phyloP scores from a whole-genome alignment of 2,113 vertebrate species.

The Myxocyprinus asiaticus region DNA sequence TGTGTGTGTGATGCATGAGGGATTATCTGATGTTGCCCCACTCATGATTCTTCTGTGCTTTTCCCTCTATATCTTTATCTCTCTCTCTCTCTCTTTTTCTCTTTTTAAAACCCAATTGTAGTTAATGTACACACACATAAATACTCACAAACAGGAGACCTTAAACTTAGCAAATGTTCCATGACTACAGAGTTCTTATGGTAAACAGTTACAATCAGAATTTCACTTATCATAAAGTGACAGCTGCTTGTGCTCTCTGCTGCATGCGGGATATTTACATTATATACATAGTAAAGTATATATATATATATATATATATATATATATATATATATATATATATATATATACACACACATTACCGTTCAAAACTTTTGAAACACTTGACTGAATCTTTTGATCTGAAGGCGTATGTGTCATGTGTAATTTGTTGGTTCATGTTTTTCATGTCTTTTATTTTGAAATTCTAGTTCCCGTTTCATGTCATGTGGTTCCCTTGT shows the following conservation, averaged over 20 bases:
- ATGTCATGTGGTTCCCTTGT: no score
- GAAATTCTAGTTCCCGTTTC: no score
- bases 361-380: no score
- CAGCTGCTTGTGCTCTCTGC: not conserved
- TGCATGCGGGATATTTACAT: not conserved
- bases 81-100: not conserved
- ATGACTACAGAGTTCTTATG: constrained; percentile 29
- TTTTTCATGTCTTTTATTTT: no score
- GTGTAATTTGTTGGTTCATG: no score
- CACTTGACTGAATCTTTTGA: no score
- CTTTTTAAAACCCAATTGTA: constrained; percentile 32
- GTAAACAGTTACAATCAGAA: constrained; percentile 25
- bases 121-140: constrained; percentile 4
- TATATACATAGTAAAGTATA: not conserved
- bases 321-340: no score
- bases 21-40: constrained; percentile 31
- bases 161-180: constrained; percentile 20
- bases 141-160: not conserved
- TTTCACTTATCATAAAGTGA: not conserved
- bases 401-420: no score
- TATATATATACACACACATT: no score
- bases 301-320: no score
- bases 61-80: not conserved
- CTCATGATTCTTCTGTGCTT: constrained; percentile 5
- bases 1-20: not conserved